Conservation (phyloP, 2,797 vertebrate genomes). For the Eurystomus glaucurus region DNA sequence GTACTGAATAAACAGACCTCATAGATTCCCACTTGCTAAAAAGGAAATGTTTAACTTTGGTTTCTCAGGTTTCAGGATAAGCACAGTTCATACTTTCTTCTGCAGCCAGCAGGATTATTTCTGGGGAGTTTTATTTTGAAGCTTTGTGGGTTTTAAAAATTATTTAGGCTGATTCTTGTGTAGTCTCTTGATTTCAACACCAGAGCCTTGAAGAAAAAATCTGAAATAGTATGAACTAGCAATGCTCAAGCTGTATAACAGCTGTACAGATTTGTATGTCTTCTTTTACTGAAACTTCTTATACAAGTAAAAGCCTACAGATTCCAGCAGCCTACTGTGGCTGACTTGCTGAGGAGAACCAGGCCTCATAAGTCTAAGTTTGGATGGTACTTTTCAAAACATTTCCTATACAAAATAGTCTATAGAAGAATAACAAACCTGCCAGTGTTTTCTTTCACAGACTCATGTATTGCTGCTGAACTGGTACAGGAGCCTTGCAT, state of each 20-base stretch:
- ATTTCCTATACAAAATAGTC: not conserved
- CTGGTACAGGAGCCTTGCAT: not conserved
- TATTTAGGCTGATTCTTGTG: not conserved
- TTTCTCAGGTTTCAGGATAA: not conserved
- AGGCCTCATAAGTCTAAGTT: not conserved
- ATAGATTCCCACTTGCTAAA: not conserved
- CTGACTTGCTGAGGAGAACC: constrained; percentile 15
- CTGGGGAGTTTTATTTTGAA: not conserved
- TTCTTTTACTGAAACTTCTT: not conserved
- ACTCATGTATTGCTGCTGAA: not conserved
- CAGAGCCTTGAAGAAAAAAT: not conserved
- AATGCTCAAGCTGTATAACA: not conserved
- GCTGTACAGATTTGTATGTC: not conserved
- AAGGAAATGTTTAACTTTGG: not conserved
- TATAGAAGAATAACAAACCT: not conserved
- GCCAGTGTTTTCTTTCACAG: not conserved
- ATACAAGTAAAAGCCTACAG: not conserved
- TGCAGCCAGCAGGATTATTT: not conserved
- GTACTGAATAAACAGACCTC: not conserved
- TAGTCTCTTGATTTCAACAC: not conserved
- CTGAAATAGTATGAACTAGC: not conserved
- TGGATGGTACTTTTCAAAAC: not conserved
- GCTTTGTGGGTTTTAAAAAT: not conserved
- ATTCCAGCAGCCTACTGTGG: not conserved
- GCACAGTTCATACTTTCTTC: not conserved